A percentile compares a stretch with the other conserved stretches of the same genome.
These are phyloP conservation scores for Origma solitaria DNA, from an alignment of 2,113 vertebrate species.

Conservation along the genomic window DNA sequence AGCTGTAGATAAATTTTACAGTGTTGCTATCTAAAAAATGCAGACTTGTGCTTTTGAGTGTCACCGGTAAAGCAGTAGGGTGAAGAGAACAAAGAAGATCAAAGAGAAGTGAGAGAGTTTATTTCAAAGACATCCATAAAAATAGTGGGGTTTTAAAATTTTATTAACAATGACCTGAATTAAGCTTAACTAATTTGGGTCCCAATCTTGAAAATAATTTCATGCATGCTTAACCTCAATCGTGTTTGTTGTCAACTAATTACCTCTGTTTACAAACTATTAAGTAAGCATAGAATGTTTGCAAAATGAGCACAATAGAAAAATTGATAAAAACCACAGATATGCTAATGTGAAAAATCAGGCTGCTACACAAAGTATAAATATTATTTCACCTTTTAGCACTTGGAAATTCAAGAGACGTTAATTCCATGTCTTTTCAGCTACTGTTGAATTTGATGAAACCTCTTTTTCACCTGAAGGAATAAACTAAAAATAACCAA, in stretches of 20 bases:
- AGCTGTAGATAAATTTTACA: not conserved
- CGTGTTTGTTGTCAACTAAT: slow-evolving; percentile 29
- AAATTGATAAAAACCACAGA: not conserved
- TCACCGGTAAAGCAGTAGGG: not conserved
- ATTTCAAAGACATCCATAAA: slow-evolving; percentile 22
- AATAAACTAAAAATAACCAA: not conserved
- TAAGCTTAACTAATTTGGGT: slow-evolving; percentile 26
- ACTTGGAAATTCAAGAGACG: not conserved
- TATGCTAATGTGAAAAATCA: slow-evolving; percentile 6
- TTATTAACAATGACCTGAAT: slow-evolving; percentile 42
- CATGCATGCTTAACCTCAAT: slow-evolving; percentile 5
- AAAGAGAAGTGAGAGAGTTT: not conserved
- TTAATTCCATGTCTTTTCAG: slow-evolving; percentile 10
- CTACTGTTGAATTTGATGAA: not conserved
- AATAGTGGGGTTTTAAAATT: slow-evolving; percentile 27
- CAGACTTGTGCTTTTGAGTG: slow-evolving; percentile 32
- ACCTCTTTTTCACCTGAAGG: not conserved
- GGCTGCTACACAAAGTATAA: not conserved
- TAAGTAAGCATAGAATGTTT: not conserved
- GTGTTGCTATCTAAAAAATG: not conserved
- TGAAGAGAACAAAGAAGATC: slow-evolving; percentile 35
- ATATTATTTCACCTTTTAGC: not conserved
- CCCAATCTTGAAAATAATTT: slow-evolving; percentile 30
- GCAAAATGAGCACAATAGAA: slow-evolving; percentile 21
- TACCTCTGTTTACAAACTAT: slow-evolving; percentile 33